Percentiles rank a stretch among this genome's conserved stretches.
These are phyloP conservation scores for Peromyscus leucopus DNA, from an alignment of 2,113 vertebrate genomes.

Conservation along the genomic window DNA sequence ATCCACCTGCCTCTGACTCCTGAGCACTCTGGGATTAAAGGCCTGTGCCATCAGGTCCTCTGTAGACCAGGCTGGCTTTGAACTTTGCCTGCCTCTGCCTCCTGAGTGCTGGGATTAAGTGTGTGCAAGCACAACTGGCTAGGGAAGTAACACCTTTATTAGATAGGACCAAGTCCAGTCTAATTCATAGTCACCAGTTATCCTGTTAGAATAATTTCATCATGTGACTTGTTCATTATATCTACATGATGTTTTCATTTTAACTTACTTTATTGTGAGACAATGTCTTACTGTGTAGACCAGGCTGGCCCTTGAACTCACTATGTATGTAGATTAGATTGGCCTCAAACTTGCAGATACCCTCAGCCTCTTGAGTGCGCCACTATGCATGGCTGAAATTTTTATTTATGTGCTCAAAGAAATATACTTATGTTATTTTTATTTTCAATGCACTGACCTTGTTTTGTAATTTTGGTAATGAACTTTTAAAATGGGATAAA, in stretches of 20 bases:
- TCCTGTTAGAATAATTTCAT: conserved; percentile 46
- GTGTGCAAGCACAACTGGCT: background rate
- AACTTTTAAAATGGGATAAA: conserved; percentile 34
- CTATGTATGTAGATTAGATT: background rate
- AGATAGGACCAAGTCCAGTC: conserved; percentile 22
- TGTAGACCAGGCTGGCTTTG: background rate
- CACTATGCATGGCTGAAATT: background rate
- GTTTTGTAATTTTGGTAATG: conserved; percentile 20
- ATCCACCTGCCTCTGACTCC: background rate
- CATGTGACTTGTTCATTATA: background rate
- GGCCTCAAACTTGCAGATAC: background rate
- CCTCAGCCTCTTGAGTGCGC: background rate
- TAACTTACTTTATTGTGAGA: background rate
- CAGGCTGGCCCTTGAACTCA: background rate
- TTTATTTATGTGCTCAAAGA: background rate
- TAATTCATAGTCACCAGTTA: background rate
- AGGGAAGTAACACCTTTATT: background rate
- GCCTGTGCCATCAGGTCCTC: background rate
- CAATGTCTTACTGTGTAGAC: background rate
- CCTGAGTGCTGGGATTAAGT: background rate
- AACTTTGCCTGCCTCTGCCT: background rate
- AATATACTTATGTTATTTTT: background rate
- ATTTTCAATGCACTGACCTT: background rate
- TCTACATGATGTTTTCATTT: background rate
- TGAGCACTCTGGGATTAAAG: background rate